Conservation (phyloP, 2,113 vertebrate species). For the Procavia capensis region DNA sequence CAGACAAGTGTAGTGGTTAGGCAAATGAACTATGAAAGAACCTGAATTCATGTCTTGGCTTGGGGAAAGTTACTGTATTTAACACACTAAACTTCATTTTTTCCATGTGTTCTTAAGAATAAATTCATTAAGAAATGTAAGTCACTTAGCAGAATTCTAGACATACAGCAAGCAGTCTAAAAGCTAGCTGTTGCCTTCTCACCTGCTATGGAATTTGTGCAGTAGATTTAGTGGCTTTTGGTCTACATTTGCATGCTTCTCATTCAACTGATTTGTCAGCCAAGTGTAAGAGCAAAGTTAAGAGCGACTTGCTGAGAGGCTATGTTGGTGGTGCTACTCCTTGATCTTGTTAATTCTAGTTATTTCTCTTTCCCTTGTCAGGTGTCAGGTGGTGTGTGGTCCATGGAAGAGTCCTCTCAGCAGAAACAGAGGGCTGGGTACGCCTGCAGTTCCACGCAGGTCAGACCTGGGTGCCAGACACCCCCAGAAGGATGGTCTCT, state of each 20-base stretch:
- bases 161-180: not conserved
- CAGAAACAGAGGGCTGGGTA: conserved; percentile 66
- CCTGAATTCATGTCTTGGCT: not conserved
- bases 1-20: not conserved
- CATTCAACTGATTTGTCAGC: not conserved
- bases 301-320: not conserved
- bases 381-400: conserved; percentile 77
- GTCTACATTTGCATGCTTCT: not conserved
- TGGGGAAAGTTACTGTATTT: not conserved
- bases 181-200: not conserved
- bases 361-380: not conserved
- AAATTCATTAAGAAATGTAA: not conserved
- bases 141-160: conserved; percentile 5
- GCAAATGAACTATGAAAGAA: not conserved
- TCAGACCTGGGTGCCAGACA: conserved; percentile 72
- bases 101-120: not conserved
- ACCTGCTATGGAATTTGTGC: not conserved
- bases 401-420: conserved; percentile 50
- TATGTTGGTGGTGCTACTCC: accelerated
- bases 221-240: not conserved
- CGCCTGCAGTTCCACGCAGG: conserved; percentile 68
- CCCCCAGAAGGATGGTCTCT: conserved; percentile 51
- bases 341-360: not conserved
- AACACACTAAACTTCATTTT: not conserved
- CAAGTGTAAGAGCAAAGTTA: not conserved